Percentiles rank a stretch among this genome's conserved stretches.
Evolutionary conservation across 2,888 invertebrate species (phyloP).

Genomic region (Amitus sp.): DNA sequence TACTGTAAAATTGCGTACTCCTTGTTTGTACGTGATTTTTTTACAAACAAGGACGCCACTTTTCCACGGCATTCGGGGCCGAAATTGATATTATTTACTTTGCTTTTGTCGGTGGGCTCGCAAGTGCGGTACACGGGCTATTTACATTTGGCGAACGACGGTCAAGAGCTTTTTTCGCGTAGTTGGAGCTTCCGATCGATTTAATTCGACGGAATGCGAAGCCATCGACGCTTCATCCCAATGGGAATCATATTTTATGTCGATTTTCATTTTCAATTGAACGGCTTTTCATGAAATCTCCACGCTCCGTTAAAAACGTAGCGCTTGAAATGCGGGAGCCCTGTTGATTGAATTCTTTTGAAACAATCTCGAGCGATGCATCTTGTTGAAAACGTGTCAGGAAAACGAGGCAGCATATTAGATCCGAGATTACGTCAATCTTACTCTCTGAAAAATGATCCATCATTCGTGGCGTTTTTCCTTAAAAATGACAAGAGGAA

Average conservation of each 20-base stretch:
- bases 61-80: too few relatives aligned
- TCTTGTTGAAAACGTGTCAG: not conserved
- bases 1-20: not conserved
- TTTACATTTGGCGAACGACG: constrained; percentile 22
- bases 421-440: constrained; percentile 1
- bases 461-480: not conserved
- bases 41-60: not conserved
- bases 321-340: not conserved
- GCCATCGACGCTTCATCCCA: not conserved
- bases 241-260: too few relatives aligned
- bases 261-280: too few relatives aligned
- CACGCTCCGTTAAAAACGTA: not conserved
- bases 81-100: constrained; percentile 15
- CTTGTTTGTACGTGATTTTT: not conserved
- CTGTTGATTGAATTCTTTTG: not conserved
- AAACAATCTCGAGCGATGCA: not conserved
- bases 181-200: constrained; percentile 27
- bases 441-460: not conserved
- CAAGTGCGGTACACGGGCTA: constrained; percentile 9
- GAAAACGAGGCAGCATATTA: constrained; percentile 1
- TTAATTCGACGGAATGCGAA: constrained; percentile 10
- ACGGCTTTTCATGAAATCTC: not conserved
- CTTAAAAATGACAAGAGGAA: not conserved
- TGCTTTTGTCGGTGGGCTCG: constrained; percentile 9
- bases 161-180: constrained; percentile 20